Conservation (phyloP, 2,888 invertebrate species). For the Siphlonurus alternatus region DNA sequence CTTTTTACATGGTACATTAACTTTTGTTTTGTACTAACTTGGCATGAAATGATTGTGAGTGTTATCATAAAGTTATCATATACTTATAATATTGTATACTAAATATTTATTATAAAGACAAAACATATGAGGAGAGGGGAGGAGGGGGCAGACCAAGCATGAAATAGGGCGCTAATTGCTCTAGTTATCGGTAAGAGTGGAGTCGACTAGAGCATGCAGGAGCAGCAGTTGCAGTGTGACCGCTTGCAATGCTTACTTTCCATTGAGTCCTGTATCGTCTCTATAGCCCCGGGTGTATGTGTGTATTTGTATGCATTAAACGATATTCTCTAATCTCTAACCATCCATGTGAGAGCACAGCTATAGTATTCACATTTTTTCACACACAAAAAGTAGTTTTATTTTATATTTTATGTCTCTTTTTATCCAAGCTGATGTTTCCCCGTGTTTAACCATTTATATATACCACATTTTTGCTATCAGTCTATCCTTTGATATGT, state of each 20-base stretch:
- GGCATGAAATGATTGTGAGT: too few species aligned
- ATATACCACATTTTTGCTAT: neutral
- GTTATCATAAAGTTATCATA: too few species aligned
- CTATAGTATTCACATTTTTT: too few species aligned
- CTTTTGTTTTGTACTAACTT: too few species aligned
- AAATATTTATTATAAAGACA: neutral
- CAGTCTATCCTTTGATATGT: neutral
- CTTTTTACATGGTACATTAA: too few species aligned
- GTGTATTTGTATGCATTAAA: neutral
- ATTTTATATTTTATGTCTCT: neutral
- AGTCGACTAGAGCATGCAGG: too few species aligned
- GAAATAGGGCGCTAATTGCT: neutral
- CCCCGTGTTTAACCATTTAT: neutral
- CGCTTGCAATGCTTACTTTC: too few species aligned
- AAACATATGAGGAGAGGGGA: neutral
- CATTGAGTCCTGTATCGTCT: neutral
- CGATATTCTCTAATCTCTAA: neutral
- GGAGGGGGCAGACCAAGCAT: neutral
- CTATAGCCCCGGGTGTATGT: neutral
- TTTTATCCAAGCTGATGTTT: too few species aligned
- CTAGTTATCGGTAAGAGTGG: too few species aligned
- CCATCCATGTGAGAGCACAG: neutral
- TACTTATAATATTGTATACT: too few species aligned
- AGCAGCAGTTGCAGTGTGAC: too few species aligned
- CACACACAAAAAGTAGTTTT: neutral